Conservation (phyloP, 2,113 vertebrate species). For the Corythornis madagascariensis region DNA sequence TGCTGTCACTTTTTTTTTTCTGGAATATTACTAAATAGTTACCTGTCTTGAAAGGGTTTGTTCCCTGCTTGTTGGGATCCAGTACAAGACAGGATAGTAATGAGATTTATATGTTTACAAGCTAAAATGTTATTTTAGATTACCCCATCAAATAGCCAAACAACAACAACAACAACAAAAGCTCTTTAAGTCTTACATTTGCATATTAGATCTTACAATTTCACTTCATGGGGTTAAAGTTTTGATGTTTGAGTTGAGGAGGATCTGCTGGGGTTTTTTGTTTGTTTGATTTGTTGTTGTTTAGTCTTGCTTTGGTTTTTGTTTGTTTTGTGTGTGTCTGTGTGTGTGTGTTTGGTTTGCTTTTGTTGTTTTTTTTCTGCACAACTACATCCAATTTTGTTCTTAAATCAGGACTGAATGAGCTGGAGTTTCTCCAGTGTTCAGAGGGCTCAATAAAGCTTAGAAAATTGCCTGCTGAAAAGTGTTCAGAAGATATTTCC, state of each 20-base stretch:
- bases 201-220: not conserved
- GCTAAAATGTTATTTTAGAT: not conserved
- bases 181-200: not conserved
- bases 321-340: too few species aligned
- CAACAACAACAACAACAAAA: not conserved
- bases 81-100: not conserved
- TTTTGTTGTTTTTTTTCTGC: not conserved
- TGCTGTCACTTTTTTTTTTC: not conserved
- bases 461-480: not conserved
- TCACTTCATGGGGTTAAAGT: not conserved
- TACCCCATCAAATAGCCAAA: not conserved
- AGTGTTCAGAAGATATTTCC: not conserved
- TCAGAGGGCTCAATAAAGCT: not conserved
- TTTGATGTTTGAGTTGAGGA: not conserved
- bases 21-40: not conserved
- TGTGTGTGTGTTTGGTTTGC: not conserved
- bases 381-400: not conserved
- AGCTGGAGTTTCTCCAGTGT: not conserved
- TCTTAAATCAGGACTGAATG: not conserved
- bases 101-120: not conserved
- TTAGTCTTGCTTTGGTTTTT: too few species aligned
- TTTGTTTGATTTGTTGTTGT: too few species aligned
- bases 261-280: not conserved
- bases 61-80: not conserved
- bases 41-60: not conserved